Evolutionary conservation across 2,888 invertebrate species (phyloP), one percentile per base, ranked within the genome.

Genomic region (Rhorus exstirpatorius): DNA sequence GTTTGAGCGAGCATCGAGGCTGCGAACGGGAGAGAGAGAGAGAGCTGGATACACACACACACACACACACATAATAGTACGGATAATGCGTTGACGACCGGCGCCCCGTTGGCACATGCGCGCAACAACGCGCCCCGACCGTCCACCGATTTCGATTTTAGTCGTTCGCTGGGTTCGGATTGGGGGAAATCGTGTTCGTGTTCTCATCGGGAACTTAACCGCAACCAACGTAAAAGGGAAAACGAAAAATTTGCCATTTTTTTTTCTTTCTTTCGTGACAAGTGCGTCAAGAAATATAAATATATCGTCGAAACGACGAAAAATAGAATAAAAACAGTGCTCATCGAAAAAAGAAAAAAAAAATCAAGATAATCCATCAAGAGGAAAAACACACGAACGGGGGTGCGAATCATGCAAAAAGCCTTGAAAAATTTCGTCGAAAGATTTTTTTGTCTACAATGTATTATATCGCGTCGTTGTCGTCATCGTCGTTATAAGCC

Each of bases 81-180:
- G 87, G 87, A 89, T 88, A 87, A 90, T 89, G 89, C 91, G 91
- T 85, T 88, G 86, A 85, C 88, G 89, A 90, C 91, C 90, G 89
- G 89, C 90, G 90, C 89, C 89, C 87, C 89, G 88, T 89, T 90
- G 76, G 92, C 91, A 89, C 92, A 91, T 91, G 91, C 91, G 92
- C 90, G 90, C 78, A 87, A 84, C 86, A 86, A 86, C 89, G 88
- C 88, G 89, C 90, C 88, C 90, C 89, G 88, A 90, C 88, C 90
- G 89, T 90, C 88, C 91, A 91, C 92, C 92, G 92, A 92, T 92
- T 92, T 92, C 92, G 92, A 92, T 92, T 92, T 92, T 92, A 92
- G 92, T 92, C 92, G 91, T 91, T 90, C 91, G 91, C 91, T 91
- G 91, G 91, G 91, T 91, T 91, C 91, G 91, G 89, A 90, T 88